Base-by-base conservation (phyloP, 1,140 invertebrate genomes). In the Drosophila oshimai region DNA sequence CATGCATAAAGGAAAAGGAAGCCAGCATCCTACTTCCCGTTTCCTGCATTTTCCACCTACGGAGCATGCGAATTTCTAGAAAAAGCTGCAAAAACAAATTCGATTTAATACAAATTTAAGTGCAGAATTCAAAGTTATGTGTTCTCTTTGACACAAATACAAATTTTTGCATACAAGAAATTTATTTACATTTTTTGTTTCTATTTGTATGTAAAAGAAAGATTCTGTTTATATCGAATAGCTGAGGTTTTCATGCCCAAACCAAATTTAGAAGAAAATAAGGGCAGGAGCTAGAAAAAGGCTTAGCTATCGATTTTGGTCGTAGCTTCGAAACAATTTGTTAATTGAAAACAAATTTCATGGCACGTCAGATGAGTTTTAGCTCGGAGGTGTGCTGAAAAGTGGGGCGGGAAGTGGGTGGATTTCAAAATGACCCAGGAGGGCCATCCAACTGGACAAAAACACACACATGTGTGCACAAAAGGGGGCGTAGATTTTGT, bases 321-420 rank as follows among this genome's bases (percentile, higher is more conserved):
- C 45, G 4, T 13, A 28, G 26, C 34, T 62, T 13, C 46, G 15
- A 47, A 73, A 75, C 75, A 84, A 75, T 79, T 84, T 86, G 75
- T 84, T 84, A 84, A 84, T 84, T 84, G 81, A 84, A 84, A 84
- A 68, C 71, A 84, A 84, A 84, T 87, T 84, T 87, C 17, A 39
- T 61, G 55, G 31, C 24, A 51, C 68, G 33, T 17, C 44, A 13
- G 60, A 67, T 29, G 62, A 20, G 28, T 24, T 44, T n/a, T 4
- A 60, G 55, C 20, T 6, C 44, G 15, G 34, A 65, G 62, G 62
- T 65, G 62, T 65, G 26, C 10, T 28, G 37, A 20, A 9, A 33
- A 20, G 15, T 13, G 18, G 42, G 15, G 2, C n/a, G 29, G 15
- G 18, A n/a, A 31, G 18, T 17, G 58, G 61, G 55, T 13, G n/a